Evolutionary conservation across 2,888 invertebrate genomes (phyloP), one percentile per base, ranked within the genome.

Genomic region (Hofmannophila pseudospretella): DNA sequence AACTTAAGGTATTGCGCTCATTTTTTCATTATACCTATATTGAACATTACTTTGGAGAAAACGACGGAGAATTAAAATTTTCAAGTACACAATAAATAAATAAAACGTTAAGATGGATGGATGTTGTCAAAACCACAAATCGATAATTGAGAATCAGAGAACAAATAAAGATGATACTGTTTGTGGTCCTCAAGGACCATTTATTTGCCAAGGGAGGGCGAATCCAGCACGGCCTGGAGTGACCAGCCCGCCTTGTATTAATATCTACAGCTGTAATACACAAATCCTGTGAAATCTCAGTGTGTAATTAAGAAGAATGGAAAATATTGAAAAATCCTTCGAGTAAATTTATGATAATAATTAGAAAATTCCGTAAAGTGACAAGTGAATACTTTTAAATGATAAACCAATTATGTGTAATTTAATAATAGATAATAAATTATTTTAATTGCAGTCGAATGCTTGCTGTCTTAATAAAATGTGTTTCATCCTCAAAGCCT

Each of bases 191-290:
- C 16, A 3, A 9, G 30, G 32, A 3, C 23, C 32, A 11, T 23
- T 23, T 7, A 3, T n/a, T 4, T 30, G 30, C 19, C 16, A 7
- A 8, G n/a, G n/a, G n/a, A n/a, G n/a, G n/a, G n/a, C n/a, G n/a
- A n/a, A n/a, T n/a, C n/a, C n/a, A n/a, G n/a, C n/a, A n/a, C n/a
- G n/a, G n/a, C n/a, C n/a, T n/a, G n/a, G n/a, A n/a, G n/a, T n/a
- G n/a, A n/a, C n/a, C n/a, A n/a, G n/a, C n/a, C n/a, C 23, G 7
- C n/a, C 82, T 1, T 79, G 79, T 54, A 84, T 85, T 57, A 82
- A 85, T 44, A 81, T 85, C 47, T 85, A 82, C 65, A 85, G 84
- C 52, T 80, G 77, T 47, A 56, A 77, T 39, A 85, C 84, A n/a
- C 84, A 84, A 51, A 79, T 85, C 20, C 69, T 82, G 73, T 85